These are phyloP conservation scores for Resseliella maxima DNA, from an alignment of 2,888 invertebrate genomes.

Conservation along the genomic window DNA sequence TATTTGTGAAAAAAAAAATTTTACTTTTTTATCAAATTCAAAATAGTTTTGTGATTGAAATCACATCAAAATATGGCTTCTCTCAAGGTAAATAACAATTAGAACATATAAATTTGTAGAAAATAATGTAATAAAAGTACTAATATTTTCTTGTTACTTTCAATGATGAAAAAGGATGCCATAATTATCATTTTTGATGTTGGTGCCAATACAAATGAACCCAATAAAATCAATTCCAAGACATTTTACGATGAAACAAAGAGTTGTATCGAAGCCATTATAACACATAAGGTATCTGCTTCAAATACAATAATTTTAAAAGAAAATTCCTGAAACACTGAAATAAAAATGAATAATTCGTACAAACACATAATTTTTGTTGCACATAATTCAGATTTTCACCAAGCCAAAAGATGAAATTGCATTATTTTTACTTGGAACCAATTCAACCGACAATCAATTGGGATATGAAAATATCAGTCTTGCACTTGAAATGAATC, in stretches of 20 bases:
- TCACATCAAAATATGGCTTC: not conserved
- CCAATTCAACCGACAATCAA: constrained; percentile 70
- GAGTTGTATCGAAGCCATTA: constrained; percentile 72
- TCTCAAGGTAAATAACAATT: not conserved
- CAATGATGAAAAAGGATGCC: constrained; percentile 67
- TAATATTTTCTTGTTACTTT: not conserved
- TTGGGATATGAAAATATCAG: constrained; percentile 71
- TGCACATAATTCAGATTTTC: constrained; percentile 73
- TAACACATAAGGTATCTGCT: constrained; percentile 73
- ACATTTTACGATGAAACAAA: constrained; percentile 70
- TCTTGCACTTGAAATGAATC: constrained; percentile 68
- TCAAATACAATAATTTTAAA: no score
- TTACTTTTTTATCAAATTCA: not conserved
- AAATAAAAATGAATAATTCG: no score
- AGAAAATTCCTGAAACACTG: no score
- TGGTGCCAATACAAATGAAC: constrained; percentile 67
- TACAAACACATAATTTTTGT: no score
- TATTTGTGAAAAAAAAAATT: not conserved
- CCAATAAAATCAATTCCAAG: constrained; percentile 21
- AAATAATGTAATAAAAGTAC: not conserved
- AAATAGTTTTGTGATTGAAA: not conserved
- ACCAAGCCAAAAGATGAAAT: constrained; percentile 75
- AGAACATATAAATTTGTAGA: not conserved
- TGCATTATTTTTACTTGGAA: constrained; percentile 75
- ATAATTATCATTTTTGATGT: constrained; percentile 72